Conservation (phyloP, 2,113 vertebrate species). For the Peucedramus taeniatus region DNA sequence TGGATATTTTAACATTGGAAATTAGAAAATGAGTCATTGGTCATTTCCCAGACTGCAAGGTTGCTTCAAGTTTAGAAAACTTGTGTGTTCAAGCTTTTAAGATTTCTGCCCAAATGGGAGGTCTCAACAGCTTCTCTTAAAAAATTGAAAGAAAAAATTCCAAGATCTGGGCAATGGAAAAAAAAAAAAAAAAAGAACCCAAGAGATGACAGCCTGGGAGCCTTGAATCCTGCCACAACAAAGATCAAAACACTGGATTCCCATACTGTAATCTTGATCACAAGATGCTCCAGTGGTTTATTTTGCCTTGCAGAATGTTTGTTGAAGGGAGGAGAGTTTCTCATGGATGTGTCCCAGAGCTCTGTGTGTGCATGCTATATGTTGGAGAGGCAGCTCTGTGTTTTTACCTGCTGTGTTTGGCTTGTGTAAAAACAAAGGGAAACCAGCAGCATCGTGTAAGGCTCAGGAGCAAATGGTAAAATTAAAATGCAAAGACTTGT, state of each 20-base stretch:
- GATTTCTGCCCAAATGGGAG: neutral
- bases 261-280: neutral
- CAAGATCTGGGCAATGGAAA: neutral
- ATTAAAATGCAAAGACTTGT: neutral
- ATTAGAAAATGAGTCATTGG: neutral
- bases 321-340: neutral
- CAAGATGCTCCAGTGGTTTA: neutral
- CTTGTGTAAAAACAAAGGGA: neutral
- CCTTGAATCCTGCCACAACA: neutral
- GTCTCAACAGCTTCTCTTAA: neutral
- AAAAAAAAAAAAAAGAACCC: neutral
- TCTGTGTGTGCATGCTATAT: neutral
- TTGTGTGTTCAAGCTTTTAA: neutral
- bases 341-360: neutral
- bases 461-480: neutral
- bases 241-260: conserved; percentile 27
- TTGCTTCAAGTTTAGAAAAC: neutral
- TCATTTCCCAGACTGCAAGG: neutral
- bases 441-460: neutral
- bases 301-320: conserved; percentile 36
- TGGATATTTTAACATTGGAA: neutral
- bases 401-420: neutral
- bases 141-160: neutral
- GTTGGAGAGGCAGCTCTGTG: neutral
- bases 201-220: neutral